Evolutionary conservation across 2,888 invertebrate species (phyloP).

Genomic region (Thyatira batis): DNA sequence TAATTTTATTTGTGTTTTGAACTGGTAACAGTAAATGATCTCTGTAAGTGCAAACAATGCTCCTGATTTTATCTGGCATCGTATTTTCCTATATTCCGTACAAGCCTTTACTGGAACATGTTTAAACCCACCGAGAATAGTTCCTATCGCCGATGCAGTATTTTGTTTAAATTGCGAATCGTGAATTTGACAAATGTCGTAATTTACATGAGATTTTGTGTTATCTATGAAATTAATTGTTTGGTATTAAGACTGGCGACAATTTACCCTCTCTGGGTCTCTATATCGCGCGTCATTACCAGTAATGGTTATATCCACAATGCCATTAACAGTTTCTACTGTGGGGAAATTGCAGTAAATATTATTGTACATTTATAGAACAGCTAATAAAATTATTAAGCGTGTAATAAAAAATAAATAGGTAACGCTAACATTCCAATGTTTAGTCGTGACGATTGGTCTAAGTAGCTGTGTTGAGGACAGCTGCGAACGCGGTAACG

Average conservation of each 20-base stretch:
- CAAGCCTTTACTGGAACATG: constrained; percentile 37
- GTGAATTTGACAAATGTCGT: constrained; percentile 40
- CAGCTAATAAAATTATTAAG: constrained; percentile 15
- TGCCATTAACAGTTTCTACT: not conserved
- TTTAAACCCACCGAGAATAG: constrained; percentile 44
- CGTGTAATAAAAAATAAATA: constrained; percentile 34
- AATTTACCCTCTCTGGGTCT: not conserved
- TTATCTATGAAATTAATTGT: constrained; percentile 35
- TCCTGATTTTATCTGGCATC: constrained; percentile 44
- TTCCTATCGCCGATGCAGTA: constrained; percentile 38
- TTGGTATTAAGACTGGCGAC: constrained; percentile 23
- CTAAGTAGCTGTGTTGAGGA: constrained; percentile 43
- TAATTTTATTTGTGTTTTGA: constrained; percentile 59
- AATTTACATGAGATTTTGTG: constrained; percentile 24
- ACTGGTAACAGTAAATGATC: constrained; percentile 48
- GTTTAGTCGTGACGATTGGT: constrained; percentile 60
- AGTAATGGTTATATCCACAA: not conserved
- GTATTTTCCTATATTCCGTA: constrained; percentile 44
- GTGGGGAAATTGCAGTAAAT: not conserved
- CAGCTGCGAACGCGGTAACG: constrained; percentile 55
- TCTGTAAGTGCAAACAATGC: constrained; percentile 34
- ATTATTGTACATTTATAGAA: not conserved
- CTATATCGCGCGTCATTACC: not conserved
- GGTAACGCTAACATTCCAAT: constrained; percentile 43
- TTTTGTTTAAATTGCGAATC: constrained; percentile 48